Percentiles rank a stretch among this genome's conserved stretches.
Conservation (phyloP, 2,888 invertebrate species). For the Patella caerulea region DNA sequence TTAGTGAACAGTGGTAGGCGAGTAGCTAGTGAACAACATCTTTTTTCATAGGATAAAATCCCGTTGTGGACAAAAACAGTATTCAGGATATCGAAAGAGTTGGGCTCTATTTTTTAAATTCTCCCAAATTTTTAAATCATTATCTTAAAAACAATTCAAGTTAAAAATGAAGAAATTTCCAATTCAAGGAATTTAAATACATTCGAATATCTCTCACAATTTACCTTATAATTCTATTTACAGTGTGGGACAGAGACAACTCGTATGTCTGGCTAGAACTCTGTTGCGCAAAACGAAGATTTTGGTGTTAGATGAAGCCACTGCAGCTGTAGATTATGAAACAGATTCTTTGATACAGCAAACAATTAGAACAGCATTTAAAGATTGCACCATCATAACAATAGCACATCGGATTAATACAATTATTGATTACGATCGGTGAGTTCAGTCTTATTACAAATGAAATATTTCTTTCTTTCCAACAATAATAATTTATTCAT, state of each 20-base stretch:
- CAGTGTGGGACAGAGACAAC: background rate
- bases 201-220: too few relatives aligned
- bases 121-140: too few relatives aligned
- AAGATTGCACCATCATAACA: background rate
- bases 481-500: too few relatives aligned
- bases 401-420: constrained; percentile 2
- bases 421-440: background rate
- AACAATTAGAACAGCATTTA: background rate
- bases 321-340: constrained; percentile 5
- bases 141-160: too few relatives aligned
- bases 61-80: too few relatives aligned
- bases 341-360: background rate
- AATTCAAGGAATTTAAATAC: too few relatives aligned
- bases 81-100: too few relatives aligned
- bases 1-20: background rate
- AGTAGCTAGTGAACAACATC: too few relatives aligned
- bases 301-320: background rate
- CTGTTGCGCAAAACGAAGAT: background rate
- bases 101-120: too few relatives aligned
- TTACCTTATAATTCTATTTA: background rate
- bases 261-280: background rate
- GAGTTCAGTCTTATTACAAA: background rate
- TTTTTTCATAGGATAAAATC: too few relatives aligned
- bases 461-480: too few relatives aligned
- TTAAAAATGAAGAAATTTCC: too few relatives aligned